A percentile compares a stretch with the other conserved stretches of the same genome.
Evolutionary conservation across 2,888 invertebrate genomes (phyloP).

Genomic region (Oscheius onirici): DNA sequence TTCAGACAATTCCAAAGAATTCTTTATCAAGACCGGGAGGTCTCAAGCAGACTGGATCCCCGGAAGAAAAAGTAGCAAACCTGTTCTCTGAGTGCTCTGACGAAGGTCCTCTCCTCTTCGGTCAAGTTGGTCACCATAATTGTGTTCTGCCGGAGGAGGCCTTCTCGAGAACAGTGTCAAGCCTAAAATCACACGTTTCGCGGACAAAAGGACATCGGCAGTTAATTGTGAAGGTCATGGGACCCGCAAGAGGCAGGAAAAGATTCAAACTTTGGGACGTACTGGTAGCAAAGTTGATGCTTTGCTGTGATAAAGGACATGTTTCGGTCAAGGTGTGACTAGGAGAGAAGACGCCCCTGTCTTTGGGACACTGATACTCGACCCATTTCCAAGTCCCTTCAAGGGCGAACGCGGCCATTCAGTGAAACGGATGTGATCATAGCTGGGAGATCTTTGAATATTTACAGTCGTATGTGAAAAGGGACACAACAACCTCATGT

Average conservation of each 20-base stretch:
- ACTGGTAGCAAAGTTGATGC: not conserved
- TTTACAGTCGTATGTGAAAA: no score
- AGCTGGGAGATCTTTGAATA: not conserved
- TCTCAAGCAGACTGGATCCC: no score
- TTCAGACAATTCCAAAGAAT: no score
- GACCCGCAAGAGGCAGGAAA: not conserved
- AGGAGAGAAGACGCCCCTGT: constrained; percentile 1
- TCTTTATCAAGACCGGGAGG: no score
- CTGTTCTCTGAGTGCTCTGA: constrained; percentile 28
- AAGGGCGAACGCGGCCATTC: constrained; percentile 11
- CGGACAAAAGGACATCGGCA: not conserved
- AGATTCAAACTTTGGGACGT: not conserved
- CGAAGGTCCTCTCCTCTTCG: constrained; percentile 10
- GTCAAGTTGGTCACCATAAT: constrained; percentile 6
- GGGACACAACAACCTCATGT: not conserved
- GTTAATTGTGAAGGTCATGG: no score
- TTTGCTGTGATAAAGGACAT: constrained; percentile 8
- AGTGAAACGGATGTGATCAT: not conserved
- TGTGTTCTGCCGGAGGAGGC: not conserved
- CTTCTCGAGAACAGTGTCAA: not conserved
- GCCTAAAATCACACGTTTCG: not conserved
- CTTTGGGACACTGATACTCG: constrained; percentile 12
- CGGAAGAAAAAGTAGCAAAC: not conserved
- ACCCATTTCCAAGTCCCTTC: constrained; percentile 21
- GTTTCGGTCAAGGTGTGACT: not conserved